phyloP scores from a whole-genome alignment of 2,797 vertebrate genomes.

The Acanthornis magna region DNA sequence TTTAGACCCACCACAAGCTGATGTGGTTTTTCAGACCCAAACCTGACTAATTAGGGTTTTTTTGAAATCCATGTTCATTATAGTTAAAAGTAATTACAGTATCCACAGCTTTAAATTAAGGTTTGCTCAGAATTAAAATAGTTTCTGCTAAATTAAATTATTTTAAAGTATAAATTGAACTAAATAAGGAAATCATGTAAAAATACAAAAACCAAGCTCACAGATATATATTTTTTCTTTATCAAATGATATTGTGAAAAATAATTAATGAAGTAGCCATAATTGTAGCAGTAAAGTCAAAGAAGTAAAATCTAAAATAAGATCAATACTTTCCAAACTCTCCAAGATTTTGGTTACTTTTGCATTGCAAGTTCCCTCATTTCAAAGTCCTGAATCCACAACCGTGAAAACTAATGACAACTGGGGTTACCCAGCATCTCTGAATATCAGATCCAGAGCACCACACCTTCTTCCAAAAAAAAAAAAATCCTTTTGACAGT shows the following conservation, averaged over 20 bases:
- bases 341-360: not conserved
- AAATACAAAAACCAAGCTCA: not conserved
- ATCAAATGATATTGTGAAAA: not conserved
- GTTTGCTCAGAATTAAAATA: not conserved
- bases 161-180: not conserved
- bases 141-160: not conserved
- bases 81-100: slow-evolving; percentile 2
- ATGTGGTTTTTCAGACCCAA: not conserved
- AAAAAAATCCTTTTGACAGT: not conserved
- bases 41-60: not conserved
- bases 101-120: not conserved
- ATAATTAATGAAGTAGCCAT: not conserved
- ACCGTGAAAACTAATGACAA: not conserved
- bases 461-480: not conserved
- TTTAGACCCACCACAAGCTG: not conserved
- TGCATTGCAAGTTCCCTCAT: not conserved
- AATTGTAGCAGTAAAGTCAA: not conserved
- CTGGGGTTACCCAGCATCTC: not conserved
- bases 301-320: not conserved
- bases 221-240: not conserved
- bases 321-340: not conserved
- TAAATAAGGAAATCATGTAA: not conserved
- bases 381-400: not conserved
- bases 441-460: not conserved
- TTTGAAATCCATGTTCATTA: not conserved